Conservation (phyloP, 2,888 invertebrate genomes). For the Ophioninae sp. region DNA sequence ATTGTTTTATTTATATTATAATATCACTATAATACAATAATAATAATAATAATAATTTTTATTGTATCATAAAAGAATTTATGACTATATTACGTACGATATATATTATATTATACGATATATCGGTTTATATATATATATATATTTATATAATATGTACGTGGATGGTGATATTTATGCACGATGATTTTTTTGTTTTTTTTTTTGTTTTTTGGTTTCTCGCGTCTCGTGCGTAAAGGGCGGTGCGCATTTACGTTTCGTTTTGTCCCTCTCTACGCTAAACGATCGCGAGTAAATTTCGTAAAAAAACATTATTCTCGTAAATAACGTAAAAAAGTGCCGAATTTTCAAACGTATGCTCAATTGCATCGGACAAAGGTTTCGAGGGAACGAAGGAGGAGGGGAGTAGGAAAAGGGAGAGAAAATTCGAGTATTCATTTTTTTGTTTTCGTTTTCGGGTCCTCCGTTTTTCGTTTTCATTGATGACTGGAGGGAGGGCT, state of each 20-base stretch:
- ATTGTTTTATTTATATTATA: no score
- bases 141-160: neutral
- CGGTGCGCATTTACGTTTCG: neutral
- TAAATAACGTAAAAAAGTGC: conserved; percentile 51
- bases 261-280: neutral
- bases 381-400: no score
- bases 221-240: neutral
- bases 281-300: conserved; percentile 18
- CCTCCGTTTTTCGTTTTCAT: no score
- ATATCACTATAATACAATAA: no score
- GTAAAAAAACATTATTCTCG: conserved; percentile 3
- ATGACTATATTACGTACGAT: no score
- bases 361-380: neutral
- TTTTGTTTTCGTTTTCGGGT: neutral
- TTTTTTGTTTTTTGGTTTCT: neutral
- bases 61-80: no score
- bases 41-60: no score
- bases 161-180: conserved; percentile 6
- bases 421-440: neutral
- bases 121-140: neutral
- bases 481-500: no score
- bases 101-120: neutral
- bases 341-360: conserved; percentile 28
- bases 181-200: neutral
- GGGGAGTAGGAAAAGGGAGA: neutral